Evolutionary conservation across 2,888 invertebrate species (phyloP).

Genomic region (Tricholauxania praeusta): DNA sequence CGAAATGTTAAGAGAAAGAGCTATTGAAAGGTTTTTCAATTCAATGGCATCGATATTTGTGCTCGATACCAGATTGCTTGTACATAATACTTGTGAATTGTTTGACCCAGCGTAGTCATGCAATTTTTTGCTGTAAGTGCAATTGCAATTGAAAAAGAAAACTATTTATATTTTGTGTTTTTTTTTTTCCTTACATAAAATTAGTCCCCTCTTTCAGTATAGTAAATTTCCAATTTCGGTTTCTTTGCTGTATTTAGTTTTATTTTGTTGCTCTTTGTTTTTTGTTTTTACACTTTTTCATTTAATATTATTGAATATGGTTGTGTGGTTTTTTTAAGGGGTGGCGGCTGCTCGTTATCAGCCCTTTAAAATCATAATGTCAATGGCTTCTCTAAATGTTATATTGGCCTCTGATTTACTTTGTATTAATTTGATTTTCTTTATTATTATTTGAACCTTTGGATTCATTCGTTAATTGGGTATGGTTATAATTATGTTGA

Average conservation of each 20-base stretch:
- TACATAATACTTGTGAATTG: background rate
- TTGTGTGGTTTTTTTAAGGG: too few relatives aligned
- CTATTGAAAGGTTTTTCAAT: too few relatives aligned
- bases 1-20: too few relatives aligned
- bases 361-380: background rate
- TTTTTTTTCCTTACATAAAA: background rate
- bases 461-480: background rate
- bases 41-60: background rate
- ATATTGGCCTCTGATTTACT: constrained; percentile 14
- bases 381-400: constrained; percentile 14
- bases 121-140: constrained; percentile 6
- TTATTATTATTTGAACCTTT: background rate
- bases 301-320: background rate
- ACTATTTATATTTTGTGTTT: background rate
- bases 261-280: background rate
- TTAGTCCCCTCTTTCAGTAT: background rate
- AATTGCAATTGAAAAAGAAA: constrained; percentile 11
- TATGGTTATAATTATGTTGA: background rate
- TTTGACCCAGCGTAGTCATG: background rate
- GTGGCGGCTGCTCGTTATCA: background rate
- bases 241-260: background rate
- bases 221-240: too few relatives aligned
- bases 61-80: background rate
- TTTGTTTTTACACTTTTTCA: background rate
- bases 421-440: background rate